These are phyloP conservation scores for Temnothorax rugatulus DNA, from an alignment of 2,888 invertebrate species.

Conservation along the genomic window DNA sequence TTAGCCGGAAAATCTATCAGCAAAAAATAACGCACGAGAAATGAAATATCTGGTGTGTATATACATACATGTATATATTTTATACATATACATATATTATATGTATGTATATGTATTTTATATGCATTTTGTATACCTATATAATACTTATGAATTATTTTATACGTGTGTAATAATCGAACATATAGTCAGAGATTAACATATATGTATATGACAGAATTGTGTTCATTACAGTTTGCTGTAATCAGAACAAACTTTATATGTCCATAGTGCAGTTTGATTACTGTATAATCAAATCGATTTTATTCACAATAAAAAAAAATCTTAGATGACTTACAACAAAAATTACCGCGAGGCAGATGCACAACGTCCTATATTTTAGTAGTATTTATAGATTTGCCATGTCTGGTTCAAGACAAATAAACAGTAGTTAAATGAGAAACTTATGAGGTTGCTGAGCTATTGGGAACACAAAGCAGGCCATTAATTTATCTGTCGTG, in stretches of 20 bases:
- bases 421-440: constrained; percentile 46
- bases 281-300: neutral
- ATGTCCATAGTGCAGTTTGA: neutral
- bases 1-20: neutral
- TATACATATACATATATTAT: neutral
- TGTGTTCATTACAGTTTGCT: neutral
- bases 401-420: constrained; percentile 39
- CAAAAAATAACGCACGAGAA: neutral
- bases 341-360: neutral
- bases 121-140: neutral
- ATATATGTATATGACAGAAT: neutral
- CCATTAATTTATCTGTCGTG: constrained; percentile 41
- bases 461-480: constrained; percentile 32
- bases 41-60: neutral
- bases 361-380: constrained; percentile 8
- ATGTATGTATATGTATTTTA: neutral
- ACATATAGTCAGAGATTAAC: neutral
- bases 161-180: neutral
- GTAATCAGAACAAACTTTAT: neutral
- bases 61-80: neutral
- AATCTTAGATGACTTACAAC: constrained; percentile 1
- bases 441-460: constrained; percentile 40
- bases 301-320: neutral
- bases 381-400: constrained; percentile 55
- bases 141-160: neutral